A percentile compares a stretch with the other conserved stretches of the same genome.
Evolutionary conservation across 2,797 vertebrate genomes (phyloP).

Genomic region (Macropodus opercularis): DNA sequence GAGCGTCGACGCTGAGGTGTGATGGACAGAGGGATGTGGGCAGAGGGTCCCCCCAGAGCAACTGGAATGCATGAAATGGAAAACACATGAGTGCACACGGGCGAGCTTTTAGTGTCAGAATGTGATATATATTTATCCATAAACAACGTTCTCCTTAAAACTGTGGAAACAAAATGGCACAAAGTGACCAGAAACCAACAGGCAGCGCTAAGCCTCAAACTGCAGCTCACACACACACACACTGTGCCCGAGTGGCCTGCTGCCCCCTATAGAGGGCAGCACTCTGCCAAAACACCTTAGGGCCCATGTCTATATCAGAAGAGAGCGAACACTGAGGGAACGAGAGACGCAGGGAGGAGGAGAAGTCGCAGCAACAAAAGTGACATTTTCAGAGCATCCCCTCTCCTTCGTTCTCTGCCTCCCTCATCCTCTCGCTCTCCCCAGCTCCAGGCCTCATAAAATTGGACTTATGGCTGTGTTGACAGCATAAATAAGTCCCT

Average conservation of each 20-base stretch:
- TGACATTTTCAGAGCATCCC: constrained; percentile 88
- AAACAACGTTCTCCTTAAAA: no score
- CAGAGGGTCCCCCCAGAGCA: no score
- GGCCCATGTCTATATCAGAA: constrained; percentile 80
- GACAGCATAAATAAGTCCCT: constrained; percentile 99
- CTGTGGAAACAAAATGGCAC: no score
- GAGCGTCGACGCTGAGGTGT: no score
- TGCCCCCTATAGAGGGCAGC: constrained; percentile 66
- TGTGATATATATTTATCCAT: no score
- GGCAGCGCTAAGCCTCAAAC: no score
- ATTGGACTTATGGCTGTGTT: constrained; percentile 97
- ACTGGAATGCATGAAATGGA: no score
- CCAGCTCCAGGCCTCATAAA: constrained; percentile 93
- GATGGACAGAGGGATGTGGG: no score
- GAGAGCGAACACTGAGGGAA: constrained; percentile 78
- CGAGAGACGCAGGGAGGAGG: constrained; percentile 2
- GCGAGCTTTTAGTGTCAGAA: no score
- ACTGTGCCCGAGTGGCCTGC: constrained; percentile 50
- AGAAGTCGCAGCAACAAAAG: constrained; percentile 77
- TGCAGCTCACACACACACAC: constrained; percentile 27
- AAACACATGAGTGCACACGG: no score
- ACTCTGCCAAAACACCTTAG: constrained; percentile 75
- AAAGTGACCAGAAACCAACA: no score
- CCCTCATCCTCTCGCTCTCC: constrained; percentile 72
- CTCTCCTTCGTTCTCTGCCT: constrained; percentile 77